Evolutionary conservation across 1,140 invertebrate genomes (phyloP), one percentile per base, ranked within the genome.

Genomic region (Penaeus japonicus): DNA sequence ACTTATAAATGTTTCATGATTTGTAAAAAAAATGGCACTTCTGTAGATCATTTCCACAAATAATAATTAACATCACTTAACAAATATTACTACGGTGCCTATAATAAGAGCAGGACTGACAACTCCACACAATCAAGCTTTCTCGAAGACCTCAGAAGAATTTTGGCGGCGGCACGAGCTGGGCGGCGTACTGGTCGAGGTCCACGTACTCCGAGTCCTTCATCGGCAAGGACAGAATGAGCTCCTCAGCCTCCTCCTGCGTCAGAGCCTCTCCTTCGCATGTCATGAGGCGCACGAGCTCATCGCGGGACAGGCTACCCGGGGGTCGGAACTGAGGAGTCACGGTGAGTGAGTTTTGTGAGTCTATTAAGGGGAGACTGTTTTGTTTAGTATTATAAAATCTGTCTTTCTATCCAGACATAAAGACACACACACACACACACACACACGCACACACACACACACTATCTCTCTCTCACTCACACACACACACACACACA

Each of bases 181-280:
- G 87, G 15, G 87, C 57, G 32, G 87, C 81, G 62, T 89, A 89
- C 24, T 84, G 81, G 54, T 89, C 87, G 24, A 89, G 81, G 55
- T 89, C 83, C 20, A 89, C 87, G 24, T 78, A 62, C 80, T 89
- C 82, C 10, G 81, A 30, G 54, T 89, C 87, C 70, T 89, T 84
- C 55, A 84, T 84, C 32, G 87, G 87, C 2, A 89, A 75, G 17
- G 87, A 79, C 10, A 89, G 73, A 18, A 89, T 77, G 17, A 89
- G 81, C 47, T 89, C 87, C 81, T 89, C 87, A 20, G 87, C 87
- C 59, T 79, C 84, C 27, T 85, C 84, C 84, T 85, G 84, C 4
- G 84, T 57, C 54, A 85, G 73, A 20, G 73, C 55, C 75, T 85
- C 84, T 5, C 85, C 85, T 32, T 87, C 85, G 47, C 70, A 77